Conservation (phyloP, 2,888 invertebrate species). For the Machimus atricapillus region DNA sequence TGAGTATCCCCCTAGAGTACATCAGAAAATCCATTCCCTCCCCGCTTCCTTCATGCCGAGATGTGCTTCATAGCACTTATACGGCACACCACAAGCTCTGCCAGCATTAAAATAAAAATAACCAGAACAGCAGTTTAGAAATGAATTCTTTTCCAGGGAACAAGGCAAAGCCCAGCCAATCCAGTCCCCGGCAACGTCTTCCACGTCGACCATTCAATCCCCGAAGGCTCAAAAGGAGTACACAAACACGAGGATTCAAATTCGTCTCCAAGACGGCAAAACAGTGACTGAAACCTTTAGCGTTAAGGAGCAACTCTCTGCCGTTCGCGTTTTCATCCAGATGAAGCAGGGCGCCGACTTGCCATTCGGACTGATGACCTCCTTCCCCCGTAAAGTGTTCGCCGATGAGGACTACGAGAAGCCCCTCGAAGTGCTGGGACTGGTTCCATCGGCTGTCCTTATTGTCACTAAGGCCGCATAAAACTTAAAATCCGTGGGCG, state of each 20-base stretch:
- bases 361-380: conserved; percentile 86
- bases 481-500: neutral
- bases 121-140: neutral
- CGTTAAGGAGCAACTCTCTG: conserved; percentile 86
- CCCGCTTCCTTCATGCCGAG: neutral
- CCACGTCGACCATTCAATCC: conserved; percentile 54
- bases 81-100: neutral
- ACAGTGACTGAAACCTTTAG: conserved; percentile 79
- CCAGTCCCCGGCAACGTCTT: conserved; percentile 55
- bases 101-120: neutral
- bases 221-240: conserved; percentile 67
- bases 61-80: neutral
- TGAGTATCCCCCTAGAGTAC: conserved; percentile 51
- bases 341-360: conserved; percentile 78
- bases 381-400: conserved; percentile 90
- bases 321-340: conserved; percentile 88
- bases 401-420: conserved; percentile 85
- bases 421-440: conserved; percentile 82
- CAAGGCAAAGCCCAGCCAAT: conserved; percentile 48
- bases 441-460: conserved; percentile 84
- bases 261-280: conserved; percentile 78
- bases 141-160: neutral
- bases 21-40: neutral
- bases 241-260: conserved; percentile 75
- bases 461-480: conserved; percentile 70